phyloP scores from a whole-genome alignment of 1,140 invertebrate species.

The Lepidostoma basale region DNA sequence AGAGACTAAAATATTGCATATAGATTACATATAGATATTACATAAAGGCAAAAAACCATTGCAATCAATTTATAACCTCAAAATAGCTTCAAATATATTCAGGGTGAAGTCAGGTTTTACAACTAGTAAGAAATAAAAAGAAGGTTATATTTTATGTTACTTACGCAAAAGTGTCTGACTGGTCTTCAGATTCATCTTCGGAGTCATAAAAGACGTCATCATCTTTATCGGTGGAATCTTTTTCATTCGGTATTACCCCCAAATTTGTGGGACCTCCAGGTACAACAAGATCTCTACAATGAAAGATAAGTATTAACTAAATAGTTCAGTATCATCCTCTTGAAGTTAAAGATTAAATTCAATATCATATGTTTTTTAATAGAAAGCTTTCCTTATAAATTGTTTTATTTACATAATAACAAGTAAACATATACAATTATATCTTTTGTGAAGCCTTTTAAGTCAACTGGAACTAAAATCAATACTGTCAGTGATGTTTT shows the following conservation, averaged over 20 bases:
- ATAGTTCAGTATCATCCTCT: background rate
- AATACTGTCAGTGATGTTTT: too few species aligned
- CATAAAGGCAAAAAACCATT: too few species aligned
- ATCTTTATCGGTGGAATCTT: constrained; percentile 60
- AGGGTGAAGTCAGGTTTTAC: too few species aligned
- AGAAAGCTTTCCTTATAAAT: too few species aligned
- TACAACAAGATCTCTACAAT: constrained; percentile 69
- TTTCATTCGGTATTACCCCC: constrained; percentile 32
- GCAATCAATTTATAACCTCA: too few species aligned
- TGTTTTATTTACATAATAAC: too few species aligned
- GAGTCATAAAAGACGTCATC: constrained; percentile 77
- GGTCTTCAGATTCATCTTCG: constrained; percentile 71
- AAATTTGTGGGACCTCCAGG: constrained; percentile 53
- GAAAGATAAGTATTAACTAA: constrained; percentile 40
- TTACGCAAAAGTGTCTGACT: constrained; percentile 58
- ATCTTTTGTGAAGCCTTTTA: too few species aligned
- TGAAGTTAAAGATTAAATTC: background rate
- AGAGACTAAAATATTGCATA: too few species aligned
- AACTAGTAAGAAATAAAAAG: background rate
- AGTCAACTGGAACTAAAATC: too few species aligned
- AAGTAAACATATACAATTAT: background rate
- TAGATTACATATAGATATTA: too few species aligned
- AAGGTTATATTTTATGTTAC: constrained; percentile 36
- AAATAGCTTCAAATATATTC: background rate
- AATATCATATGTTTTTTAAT: background rate